Evolutionary conservation across 2,888 invertebrate genomes (phyloP).

Genomic region (Agrilus mali): DNA sequence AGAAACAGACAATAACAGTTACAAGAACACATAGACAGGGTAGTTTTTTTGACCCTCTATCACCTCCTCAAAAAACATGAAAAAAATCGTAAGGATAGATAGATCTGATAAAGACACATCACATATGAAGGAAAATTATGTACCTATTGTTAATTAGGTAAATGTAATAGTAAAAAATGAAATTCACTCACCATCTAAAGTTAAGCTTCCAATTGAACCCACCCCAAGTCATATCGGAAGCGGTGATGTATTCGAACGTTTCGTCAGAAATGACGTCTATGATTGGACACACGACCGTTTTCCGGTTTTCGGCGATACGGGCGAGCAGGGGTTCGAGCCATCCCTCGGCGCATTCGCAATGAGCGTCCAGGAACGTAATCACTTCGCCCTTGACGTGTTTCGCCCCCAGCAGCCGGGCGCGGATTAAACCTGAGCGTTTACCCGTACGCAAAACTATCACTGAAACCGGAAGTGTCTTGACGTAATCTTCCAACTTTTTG

Average conservation of each 20-base stretch:
- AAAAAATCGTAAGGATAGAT: too few species aligned
- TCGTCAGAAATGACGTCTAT: conserved; percentile 99
- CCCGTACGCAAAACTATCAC: conserved; percentile 82
- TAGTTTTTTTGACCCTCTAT: too few species aligned
- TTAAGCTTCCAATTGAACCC: conserved; percentile 99
- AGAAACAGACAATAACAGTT: too few species aligned
- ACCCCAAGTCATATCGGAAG: conserved; percentile 99
- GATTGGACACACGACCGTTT: conserved; percentile 93
- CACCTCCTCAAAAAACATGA: too few species aligned
- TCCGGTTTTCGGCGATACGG: conserved; percentile 83
- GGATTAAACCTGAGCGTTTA: conserved; percentile 88
- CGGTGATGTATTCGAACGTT: conserved; percentile 96
- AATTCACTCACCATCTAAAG: conserved; percentile 75
- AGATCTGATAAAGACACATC: too few species aligned
- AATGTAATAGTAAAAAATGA: too few species aligned
- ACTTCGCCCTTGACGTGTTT: conserved; percentile 85
- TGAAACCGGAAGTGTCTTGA: conserved; percentile 71
- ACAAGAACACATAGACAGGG: too few species aligned
- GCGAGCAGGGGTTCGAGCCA: conserved; percentile 93
- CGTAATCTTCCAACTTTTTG: conserved; percentile 77
- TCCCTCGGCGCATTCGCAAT: conserved; percentile 97
- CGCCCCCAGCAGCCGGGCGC: conserved; percentile 89
- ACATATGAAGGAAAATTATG: too few species aligned
- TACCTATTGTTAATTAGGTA: too few species aligned
- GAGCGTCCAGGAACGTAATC: conserved; percentile 94